phyloP scores from a whole-genome alignment of 2,113 vertebrate genomes.

The Casuarius casuarius region DNA sequence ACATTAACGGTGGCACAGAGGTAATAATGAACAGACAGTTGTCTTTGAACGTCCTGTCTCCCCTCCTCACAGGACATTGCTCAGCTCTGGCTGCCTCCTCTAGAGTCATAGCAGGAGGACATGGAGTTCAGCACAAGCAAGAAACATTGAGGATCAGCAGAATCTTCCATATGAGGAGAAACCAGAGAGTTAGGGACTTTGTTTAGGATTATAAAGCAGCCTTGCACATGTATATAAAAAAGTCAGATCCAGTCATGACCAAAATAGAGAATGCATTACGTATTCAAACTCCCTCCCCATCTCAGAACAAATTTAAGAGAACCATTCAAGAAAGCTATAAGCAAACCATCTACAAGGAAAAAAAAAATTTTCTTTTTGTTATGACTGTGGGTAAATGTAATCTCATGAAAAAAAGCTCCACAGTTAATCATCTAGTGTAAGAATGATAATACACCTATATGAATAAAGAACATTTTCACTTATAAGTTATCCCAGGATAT shows the following conservation, averaged over 20 bases:
- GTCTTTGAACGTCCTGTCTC: background rate
- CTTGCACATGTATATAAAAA: background rate
- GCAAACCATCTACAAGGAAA: background rate
- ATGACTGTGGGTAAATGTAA: background rate
- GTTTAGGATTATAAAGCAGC: background rate
- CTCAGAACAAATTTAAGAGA: background rate
- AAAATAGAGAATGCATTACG: background rate
- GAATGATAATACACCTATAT: background rate
- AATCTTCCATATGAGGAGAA: background rate
- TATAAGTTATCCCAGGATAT: background rate
- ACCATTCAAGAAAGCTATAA: background rate
- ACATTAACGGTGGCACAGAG: background rate
- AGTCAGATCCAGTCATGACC: background rate
- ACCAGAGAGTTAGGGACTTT: background rate
- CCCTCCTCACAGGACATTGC: background rate
- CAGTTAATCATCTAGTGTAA: background rate
- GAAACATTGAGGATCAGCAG: background rate
- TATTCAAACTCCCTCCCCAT: background rate
- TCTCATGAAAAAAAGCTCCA: background rate
- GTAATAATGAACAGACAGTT: background rate
- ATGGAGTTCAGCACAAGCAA: background rate
- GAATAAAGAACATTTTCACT: background rate
- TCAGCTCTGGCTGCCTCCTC: background rate
- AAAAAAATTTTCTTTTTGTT: background rate
- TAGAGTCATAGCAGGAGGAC: background rate